Evolutionary conservation across 2,888 invertebrate genomes (phyloP), one percentile per base, ranked within the genome.

Genomic region (Cephus pygmeus): DNA sequence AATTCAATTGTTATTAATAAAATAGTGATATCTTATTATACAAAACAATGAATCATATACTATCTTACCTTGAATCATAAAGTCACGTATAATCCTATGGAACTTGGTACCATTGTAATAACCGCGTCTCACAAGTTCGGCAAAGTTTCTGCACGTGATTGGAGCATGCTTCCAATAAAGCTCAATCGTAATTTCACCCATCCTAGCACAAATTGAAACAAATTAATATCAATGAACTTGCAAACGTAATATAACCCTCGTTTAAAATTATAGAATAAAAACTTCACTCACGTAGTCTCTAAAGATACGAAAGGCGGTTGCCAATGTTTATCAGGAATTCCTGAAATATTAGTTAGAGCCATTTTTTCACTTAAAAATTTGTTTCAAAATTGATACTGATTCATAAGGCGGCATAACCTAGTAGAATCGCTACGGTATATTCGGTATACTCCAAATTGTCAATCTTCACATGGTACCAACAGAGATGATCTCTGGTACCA

Each of bases 81-180:
- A 98, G 90, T 97, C 97, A 77, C 96, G 93, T 81, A 99, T 99
- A 69, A 99, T 96, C 86, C 99, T 94, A 91, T 99, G 99, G 91
- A 99, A 99, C 87, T 98, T 96, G 4, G 98, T 97, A 82, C 96
- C 97, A 92, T 98, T 98, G 91, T 98, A 99, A 92, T 99, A 99
- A 33, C 98, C 98, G 86, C 99, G 93, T 79, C 98, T 93, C 0
- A 97, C 94, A 35, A 99, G 92, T 92, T 99, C 99, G 79, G 98
- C 98, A 92, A 99, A 99, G 91, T 99, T 99, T 88, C 97, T 94
- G 86, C 99, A 99, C 0, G 99, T 99, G 84, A 95, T 95, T n/a
- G 99, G 99, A 0, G 99, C 96, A 90, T 99, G 99, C 90, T 98
- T 97, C 99, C 99, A 99, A 89, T 99, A 99, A 82, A 99, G 93